Evolutionary conservation across 1,140 invertebrate genomes (phyloP).

Genomic region (Drosophila kohkoa): DNA sequence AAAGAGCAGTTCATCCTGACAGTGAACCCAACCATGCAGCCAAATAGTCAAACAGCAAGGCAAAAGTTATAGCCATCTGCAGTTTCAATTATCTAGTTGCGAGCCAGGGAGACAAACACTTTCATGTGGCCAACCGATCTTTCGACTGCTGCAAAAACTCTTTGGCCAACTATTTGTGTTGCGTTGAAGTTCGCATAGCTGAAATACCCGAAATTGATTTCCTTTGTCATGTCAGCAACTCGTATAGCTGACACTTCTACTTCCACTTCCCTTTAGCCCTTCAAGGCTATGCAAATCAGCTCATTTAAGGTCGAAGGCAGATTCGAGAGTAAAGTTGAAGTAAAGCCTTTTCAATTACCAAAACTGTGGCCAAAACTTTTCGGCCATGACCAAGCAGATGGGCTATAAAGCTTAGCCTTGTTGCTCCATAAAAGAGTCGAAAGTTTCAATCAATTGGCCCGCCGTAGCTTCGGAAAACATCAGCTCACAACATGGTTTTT

Average conservation of each 20-base stretch:
- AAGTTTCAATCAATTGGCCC: slow-evolving; percentile 44
- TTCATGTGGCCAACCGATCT: slow-evolving; percentile 64
- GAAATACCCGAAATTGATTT: slow-evolving; percentile 67
- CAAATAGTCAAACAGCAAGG: slow-evolving; percentile 14
- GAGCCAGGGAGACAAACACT: slow-evolving; percentile 41
- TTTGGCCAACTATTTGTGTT: slow-evolving; percentile 47
- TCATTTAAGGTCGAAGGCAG: slow-evolving; percentile 21
- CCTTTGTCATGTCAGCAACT: slow-evolving; percentile 43
- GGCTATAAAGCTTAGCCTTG: slow-evolving; percentile 42
- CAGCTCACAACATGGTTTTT: slow-evolving; percentile 60
- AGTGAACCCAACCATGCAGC: neutral
- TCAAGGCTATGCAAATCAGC: slow-evolving; percentile 40
- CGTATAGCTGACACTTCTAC: slow-evolving; percentile 27
- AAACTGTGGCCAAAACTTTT: slow-evolving; percentile 38
- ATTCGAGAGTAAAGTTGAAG: neutral
- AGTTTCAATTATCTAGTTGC: slow-evolving; percentile 74
- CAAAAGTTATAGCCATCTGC: slow-evolving; percentile 44
- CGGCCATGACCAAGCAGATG: slow-evolving; percentile 11
- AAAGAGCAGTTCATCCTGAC: no score
- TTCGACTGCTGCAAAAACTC: slow-evolving; percentile 12
- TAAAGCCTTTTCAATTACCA: slow-evolving; percentile 51
- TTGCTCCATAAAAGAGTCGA: slow-evolving; percentile 43
- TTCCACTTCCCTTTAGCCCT: neutral
- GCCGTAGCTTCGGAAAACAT: slow-evolving; percentile 40
- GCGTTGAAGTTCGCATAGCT: slow-evolving; percentile 54